Conservation (phyloP, 2,797 vertebrate species). For the Gephyroberyx darwinii region DNA sequence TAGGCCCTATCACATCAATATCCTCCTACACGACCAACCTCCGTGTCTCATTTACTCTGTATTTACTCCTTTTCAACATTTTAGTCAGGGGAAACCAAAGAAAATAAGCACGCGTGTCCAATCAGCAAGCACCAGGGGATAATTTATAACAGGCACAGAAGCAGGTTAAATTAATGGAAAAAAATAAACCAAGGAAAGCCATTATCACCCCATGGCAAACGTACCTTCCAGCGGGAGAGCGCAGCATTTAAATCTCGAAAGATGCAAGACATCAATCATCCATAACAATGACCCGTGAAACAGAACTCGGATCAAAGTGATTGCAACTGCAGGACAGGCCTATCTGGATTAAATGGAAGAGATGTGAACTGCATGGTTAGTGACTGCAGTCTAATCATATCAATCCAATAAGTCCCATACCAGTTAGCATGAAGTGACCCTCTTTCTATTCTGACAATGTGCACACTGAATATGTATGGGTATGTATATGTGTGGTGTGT, state of each 20-base stretch:
- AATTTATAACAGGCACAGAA: background rate
- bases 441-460: conserved; percentile 28
- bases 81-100: background rate
- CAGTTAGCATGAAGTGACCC: conserved; percentile 57
- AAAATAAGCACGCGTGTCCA: background rate
- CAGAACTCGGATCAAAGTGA: conserved; percentile 13
- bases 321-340: conserved; percentile 10
- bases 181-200: background rate
- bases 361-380: conserved; percentile 39
- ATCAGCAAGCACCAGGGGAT: background rate
- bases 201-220: background rate
- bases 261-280: conserved; percentile 24
- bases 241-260: background rate
- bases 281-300: conserved; percentile 40
- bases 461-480: background rate
- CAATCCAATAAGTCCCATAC: conserved; percentile 58
- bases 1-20: background rate
- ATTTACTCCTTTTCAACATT: background rate
- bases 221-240: no score
- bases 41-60: conserved; percentile 16
- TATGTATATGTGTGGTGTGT: background rate
- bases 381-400: conserved; percentile 26
- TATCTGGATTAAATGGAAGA: conserved; percentile 31
- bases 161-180: conserved; percentile 4
- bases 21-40: background rate